Evolutionary conservation across 2,888 invertebrate species (phyloP).

Genomic region (Drosophila robusta): DNA sequence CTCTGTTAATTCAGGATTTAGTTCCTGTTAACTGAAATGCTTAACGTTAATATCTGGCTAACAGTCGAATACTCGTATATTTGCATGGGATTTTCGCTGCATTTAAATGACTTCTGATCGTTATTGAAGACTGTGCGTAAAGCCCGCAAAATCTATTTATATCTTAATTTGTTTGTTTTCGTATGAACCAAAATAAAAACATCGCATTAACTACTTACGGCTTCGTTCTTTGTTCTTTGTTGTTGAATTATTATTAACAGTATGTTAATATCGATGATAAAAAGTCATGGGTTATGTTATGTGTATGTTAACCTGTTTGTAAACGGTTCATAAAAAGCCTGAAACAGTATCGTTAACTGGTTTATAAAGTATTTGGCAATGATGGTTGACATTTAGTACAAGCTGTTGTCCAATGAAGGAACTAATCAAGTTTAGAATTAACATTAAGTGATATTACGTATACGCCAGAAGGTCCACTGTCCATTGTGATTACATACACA

Average conservation of each 20-base stretch:
- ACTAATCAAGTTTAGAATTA: neutral
- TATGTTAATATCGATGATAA: neutral
- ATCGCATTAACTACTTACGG: neutral
- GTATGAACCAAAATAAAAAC: neutral
- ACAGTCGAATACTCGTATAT: neutral
- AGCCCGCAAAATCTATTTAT: constrained; percentile 10
- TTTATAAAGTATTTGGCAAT: too few relatives aligned
- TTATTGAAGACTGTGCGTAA: neutral
- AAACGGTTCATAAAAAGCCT: neutral
- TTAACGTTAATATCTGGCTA: too few relatives aligned
- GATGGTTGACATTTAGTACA: too few relatives aligned
- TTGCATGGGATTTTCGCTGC: neutral
- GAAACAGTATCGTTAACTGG: too few relatives aligned
- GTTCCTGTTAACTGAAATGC: neutral
- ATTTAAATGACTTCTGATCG: neutral
- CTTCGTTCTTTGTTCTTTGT: constrained; percentile 8
- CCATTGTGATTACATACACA: neutral
- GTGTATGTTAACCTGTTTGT: neutral
- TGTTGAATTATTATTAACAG: constrained; percentile 7
- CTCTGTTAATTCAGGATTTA: neutral
- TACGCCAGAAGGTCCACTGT: neutral
- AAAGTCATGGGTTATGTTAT: neutral
- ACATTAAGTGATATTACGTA: neutral
- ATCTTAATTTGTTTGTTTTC: constrained; percentile 5
- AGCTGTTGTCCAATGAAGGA: neutral